Evolutionary conservation across 2,113 vertebrate species (phyloP), one percentile per base, ranked within the genome.

Genomic region (Trachemys scripta): DNA sequence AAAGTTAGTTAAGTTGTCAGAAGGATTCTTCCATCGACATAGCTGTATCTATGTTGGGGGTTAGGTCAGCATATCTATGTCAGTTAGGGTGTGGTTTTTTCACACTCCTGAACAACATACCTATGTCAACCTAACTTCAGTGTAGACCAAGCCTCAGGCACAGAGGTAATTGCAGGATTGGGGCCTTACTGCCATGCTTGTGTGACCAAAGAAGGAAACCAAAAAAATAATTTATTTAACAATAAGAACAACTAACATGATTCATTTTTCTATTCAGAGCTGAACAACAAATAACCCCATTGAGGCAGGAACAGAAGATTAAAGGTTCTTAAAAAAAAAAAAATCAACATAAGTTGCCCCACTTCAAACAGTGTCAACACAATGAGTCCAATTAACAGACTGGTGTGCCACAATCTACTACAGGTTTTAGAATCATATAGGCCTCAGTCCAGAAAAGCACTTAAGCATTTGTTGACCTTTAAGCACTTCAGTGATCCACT

Each of bases 391-490:
- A 27, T 11, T 80, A 49, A 65, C 51, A 51, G 78, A 94, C 87
- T 53, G 69, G 47, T 72, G 31, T 38, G 65, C 20, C 88, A 24
- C 56, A 94, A 42, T 81, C 57, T 95, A 57, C 38, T 87, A 93
- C 38, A 89, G 51, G 86, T 76, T 90, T 83, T 81, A 20, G 10
- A 59, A 47, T 89, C 56, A 45, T 25, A 12, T 4, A 90, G 85
- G 57, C 8, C 93, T 96, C 97, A 27, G 79, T 90, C 84, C 84
- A 78, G 57, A 87, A 49, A 94, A 85, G 79, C 92, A 87, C 88
- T 95, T 91, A 82, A 92, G 84, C 72, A 8, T 87, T 79, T 85
- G 27, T 76, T 93, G 92, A 89, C 75, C 65, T 94, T 93, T 92
- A 91, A 94, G 75, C 88, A 94, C 65, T 84, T 82, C 72, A 93